Evolutionary conservation across 53 echinoderm and acorn worm genomes (phyloP), one percentile per base, ranked within the genome.

Genomic region (Astropecten irregularis): DNA sequence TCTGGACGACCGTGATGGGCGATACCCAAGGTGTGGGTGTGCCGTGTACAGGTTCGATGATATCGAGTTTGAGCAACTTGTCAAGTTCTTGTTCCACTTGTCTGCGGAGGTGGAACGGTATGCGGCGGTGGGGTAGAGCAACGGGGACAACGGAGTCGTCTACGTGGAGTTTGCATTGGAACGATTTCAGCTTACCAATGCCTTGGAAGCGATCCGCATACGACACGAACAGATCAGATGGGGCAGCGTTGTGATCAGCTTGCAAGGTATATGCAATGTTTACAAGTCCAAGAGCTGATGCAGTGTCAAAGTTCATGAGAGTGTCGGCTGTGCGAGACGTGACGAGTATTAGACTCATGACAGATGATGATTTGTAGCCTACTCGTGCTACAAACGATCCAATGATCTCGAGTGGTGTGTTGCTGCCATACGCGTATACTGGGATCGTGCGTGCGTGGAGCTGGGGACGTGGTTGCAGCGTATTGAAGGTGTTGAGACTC

Each of bases 1-100:
- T 91, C 7, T 49, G 60, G 26, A 84, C 84, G 13, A 91, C 84
- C 13, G 51, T 64, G 29, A 91, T 74, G 14, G 91, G 84, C 0
- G 85, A 85, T 26, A 46, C 14, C 14, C 47, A 14, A 46, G 8
- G 47, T 9, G 8, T 8, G 7, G 84, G 85, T 23, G 72, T n/a
- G n/a, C n/a, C n/a, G n/a, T n/a, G n/a, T n/a, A n/a, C n/a, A n/a
- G n/a, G n/a, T n/a, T n/a, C n/a, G n/a, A n/a, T n/a, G n/a, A n/a
- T n/a, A n/a, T n/a, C n/a, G n/a, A n/a, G n/a, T n/a, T n/a, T n/a
- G n/a, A n/a, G n/a, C n/a, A n/a, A n/a, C n/a, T n/a, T n/a, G n/a
- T n/a, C n/a, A n/a, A n/a, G n/a, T n/a, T n/a, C n/a, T n/a, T n/a
- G n/a, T n/a, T n/a, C n/a, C n/a, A n/a, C n/a, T n/a, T n/a, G n/a